Evolutionary conservation across 2,888 invertebrate species (phyloP), one percentile per base, ranked within the genome.

Genomic region (Elysia crispata): DNA sequence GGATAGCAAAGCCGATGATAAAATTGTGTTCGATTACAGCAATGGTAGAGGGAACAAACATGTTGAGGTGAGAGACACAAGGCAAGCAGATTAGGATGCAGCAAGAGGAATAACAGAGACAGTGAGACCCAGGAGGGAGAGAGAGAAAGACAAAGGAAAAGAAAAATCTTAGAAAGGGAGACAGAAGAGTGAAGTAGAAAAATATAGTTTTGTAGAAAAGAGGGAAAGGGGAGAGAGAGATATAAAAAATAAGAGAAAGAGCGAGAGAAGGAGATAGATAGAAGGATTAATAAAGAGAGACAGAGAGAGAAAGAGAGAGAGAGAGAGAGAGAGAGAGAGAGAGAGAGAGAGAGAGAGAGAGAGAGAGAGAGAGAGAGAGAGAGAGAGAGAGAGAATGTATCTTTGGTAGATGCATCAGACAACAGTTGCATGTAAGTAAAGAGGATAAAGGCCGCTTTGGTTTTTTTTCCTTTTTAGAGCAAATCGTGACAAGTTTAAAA

Each of bases 311-410:
- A 15, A 13, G 20, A 30, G 28, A 57, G 60, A 60, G 28, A 28
- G 28, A 60, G 31, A 60, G 74, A 74, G 57, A 60, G 25, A 74
- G 57, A 74, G 74, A 60, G 74, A 74, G 74, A 60, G 60, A 60
- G 57, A 62, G 33, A 23, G 62, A 62, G 60, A 75, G 75, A 62
- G 62, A 62, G 75, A 75, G 75, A 75, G 31, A 75, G 75, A 75
- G 75, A 75, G 75, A 62, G 75, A 75, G 75, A 62, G 62, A 62
- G 75, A 62, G 75, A 75, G 62, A 62, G 62, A 62, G 41, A 41
- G 41, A 62, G 75, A 60, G 49, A 31, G 75, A 62, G 33, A 31
- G 62, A 60, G 62, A 31, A 23, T 15, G 25, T 23, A n/a, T n/a
- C n/a, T n/a, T n/a, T n/a, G n/a, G n/a, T n/a, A n/a, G n/a, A n/a